Conservation (phyloP, 2,113 vertebrate genomes). For the Nesoenas mayeri region DNA sequence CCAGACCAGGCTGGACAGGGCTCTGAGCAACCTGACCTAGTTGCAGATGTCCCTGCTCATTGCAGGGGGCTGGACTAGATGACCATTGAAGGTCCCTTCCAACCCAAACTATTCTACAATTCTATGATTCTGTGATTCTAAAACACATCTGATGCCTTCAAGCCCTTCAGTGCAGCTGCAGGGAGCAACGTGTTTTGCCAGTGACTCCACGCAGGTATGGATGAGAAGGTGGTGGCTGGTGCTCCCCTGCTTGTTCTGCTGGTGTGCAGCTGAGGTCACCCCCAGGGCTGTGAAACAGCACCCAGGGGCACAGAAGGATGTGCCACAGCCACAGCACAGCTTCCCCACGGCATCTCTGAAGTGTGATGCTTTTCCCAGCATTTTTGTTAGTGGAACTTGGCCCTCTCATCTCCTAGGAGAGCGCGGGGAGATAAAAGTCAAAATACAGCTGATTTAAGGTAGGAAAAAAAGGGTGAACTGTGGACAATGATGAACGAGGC, state of each 20-base stretch:
- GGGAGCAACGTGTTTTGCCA: neutral
- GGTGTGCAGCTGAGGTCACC: neutral
- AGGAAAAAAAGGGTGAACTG: neutral
- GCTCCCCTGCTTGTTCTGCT: neutral
- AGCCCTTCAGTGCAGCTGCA: fast-evolving
- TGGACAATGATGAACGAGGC: neutral
- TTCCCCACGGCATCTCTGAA: neutral
- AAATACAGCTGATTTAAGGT: neutral
- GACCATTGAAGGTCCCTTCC: too few species aligned
- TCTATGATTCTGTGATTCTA: too few species aligned
- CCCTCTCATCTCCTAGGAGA: neutral
- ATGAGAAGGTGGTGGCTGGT: neutral
- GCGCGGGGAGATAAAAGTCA: neutral
- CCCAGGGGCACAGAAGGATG: neutral
- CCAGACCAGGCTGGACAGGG: too few species aligned
- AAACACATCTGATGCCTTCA: neutral
- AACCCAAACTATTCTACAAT: too few species aligned
- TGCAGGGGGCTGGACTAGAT: too few species aligned
- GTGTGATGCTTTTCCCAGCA: neutral
- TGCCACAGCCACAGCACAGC: neutral
- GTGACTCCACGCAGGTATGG: neutral
- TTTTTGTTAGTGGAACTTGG: neutral
- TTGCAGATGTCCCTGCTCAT: too few species aligned
- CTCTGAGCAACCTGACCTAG: too few species aligned
- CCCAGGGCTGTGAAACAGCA: neutral